Conservation (phyloP, 2,113 vertebrate genomes). For the Anas platyrhynchos region DNA sequence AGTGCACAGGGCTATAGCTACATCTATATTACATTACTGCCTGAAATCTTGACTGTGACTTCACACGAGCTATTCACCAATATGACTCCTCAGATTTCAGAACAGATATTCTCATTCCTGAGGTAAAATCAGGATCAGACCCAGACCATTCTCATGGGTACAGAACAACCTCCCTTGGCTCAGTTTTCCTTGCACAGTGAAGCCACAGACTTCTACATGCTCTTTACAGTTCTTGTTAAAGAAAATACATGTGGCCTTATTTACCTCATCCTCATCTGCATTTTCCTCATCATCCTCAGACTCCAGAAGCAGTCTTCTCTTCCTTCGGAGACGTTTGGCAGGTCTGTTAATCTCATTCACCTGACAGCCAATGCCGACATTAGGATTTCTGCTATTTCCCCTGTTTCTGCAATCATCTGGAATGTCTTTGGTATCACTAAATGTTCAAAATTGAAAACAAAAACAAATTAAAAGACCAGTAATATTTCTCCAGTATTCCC, state of each 20-base stretch:
- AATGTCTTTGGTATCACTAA: conserved; percentile 70
- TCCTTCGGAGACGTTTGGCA: conserved; percentile 85
- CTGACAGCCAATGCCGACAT: conserved; percentile 48
- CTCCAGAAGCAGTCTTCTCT: conserved; percentile 90
- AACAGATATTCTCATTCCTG: not conserved
- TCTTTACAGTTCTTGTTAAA: not conserved
- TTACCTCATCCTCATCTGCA: conserved; percentile 85
- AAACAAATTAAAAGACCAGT: not conserved
- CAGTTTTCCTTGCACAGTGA: not conserved
- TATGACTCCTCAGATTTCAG: not conserved
- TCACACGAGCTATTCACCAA: not conserved
- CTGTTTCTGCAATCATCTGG: conserved; percentile 71
- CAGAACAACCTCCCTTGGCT: not conserved
- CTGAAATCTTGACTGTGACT: not conserved
- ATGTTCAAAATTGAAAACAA: conserved; percentile 25
- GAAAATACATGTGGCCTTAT: not conserved
- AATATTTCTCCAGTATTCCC: not conserved
- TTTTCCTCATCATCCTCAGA: conserved; percentile 91
- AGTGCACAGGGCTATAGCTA: not conserved
- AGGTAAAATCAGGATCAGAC: not conserved
- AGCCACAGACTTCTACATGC: not conserved
- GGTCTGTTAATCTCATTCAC: conserved; percentile 78
- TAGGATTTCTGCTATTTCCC: conserved; percentile 45
- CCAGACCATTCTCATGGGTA: not conserved
- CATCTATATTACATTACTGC: not conserved